These are phyloP conservation scores for Oscheius myriophilus DNA, from an alignment of 2,888 invertebrate genomes.

Conservation along the genomic window DNA sequence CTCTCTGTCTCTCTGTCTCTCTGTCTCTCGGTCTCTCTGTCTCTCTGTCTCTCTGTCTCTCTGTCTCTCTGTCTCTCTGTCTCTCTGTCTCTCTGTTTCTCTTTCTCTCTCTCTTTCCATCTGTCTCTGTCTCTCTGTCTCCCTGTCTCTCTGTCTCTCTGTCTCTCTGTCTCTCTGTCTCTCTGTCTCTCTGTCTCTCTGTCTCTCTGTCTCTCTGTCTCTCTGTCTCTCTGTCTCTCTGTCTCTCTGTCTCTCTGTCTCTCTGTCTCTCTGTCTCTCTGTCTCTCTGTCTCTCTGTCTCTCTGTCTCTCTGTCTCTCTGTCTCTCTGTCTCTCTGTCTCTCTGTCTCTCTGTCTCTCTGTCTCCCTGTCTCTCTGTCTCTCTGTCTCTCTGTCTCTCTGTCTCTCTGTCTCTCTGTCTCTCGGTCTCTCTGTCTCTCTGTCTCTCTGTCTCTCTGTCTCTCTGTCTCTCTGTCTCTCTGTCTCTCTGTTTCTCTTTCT, in stretches of 20 bases:
- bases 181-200: not conserved
- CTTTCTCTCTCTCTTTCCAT: not conserved
- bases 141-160: not conserved
- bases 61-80: not conserved
- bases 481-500: not conserved
- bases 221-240: conserved; percentile 1
- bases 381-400: not conserved
- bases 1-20: not conserved
- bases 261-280: not conserved
- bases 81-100: not conserved
- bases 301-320: not conserved
- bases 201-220: not conserved
- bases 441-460: conserved; percentile 2
- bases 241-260: not conserved
- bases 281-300: not conserved
- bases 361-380: not conserved
- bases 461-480: not conserved
- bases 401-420: not conserved
- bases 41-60: conserved; percentile 10
- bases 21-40: not conserved
- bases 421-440: conserved; percentile 1
- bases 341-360: conserved; percentile 4
- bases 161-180: not conserved
- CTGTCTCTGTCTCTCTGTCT: not conserved
- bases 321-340: not conserved